Evolutionary conservation across 2,888 invertebrate species (phyloP), one percentile per base, ranked within the genome.

Genomic region (Minunthozetes semirufus): DNA sequence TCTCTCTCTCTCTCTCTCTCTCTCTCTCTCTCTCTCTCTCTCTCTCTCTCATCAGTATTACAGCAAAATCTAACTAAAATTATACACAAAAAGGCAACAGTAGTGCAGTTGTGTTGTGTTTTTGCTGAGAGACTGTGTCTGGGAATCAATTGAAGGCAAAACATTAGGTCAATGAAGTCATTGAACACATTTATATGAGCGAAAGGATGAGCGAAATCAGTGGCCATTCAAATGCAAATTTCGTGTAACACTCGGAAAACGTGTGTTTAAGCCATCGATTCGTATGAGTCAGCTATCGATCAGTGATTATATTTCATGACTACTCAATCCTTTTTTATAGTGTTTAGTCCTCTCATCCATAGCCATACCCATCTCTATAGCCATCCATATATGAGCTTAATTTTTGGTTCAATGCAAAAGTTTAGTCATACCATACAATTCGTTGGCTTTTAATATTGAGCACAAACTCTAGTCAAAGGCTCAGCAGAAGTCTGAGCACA

Each of bases 111-210:
- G 8, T 19, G 22, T 50, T 22, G 25, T 25, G 19, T 25, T 19
- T 1, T 22, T 56, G 56, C n/a, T 9, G n/a, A 42, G 42, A 1
- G 17, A 68, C 9, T 5, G 27, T 22, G 27, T 8, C 27, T 59
- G 3, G 33, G 4, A 66, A 11, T 66, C 17, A 19, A 42, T 42
- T 42, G 17, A 1, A 22, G 22, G 19, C 15, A 68, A 33, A 68
- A 42, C 68, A 68, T 42, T 68, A 68, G 68, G 42, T 19, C 68
- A 68, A n/a, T n/a, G n/a, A n/a, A 42, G 42, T 68, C 68, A 68
- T 68, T 68, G 68, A 68, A 42, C 68, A 68, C 68, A 68, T 68
- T 68, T 15, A 61, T 27, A 17, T n/a, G n/a, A 22, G n/a, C n/a
- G 6, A n/a, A 19, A 22, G n/a, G 22, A n/a, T 19, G 53, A n/a